phyloP scores from a whole-genome alignment of 2,888 invertebrate species.

The Rutpela maculata region DNA sequence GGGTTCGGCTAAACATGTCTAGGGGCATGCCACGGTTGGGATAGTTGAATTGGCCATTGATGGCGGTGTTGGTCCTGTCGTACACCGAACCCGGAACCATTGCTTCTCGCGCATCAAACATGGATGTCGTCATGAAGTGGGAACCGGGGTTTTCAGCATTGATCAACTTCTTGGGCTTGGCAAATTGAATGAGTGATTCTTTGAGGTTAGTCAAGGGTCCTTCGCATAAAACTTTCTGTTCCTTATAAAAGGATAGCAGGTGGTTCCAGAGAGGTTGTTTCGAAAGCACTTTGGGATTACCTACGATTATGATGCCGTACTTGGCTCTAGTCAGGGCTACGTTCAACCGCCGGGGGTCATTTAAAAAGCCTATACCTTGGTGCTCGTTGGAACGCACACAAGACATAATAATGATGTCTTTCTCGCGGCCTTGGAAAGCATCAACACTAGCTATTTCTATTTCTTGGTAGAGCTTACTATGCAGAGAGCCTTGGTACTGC shows the following conservation, averaged over 20 bases:
- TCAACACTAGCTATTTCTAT: constrained; percentile 99
- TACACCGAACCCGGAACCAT: constrained; percentile 95
- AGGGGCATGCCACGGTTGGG: constrained; percentile 71
- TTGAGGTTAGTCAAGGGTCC: constrained; percentile 98
- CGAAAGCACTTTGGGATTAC: constrained; percentile 97
- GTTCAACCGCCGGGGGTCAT: constrained; percentile 97
- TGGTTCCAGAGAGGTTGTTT: constrained; percentile 99
- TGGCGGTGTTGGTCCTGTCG: constrained; percentile 80
- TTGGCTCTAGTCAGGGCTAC: constrained; percentile 98
- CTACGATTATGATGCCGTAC: constrained; percentile 98
- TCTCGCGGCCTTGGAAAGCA: constrained; percentile 99
- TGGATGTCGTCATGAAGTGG: constrained; percentile 97
- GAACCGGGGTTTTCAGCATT: constrained; percentile 96
- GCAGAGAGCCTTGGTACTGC: constrained; percentile 98
- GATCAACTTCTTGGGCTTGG: constrained; percentile 96
- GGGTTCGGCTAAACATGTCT: constrained; percentile 82
- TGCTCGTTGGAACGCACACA: constrained; percentile 98
- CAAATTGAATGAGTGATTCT: constrained; percentile 96
- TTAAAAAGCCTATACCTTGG: constrained; percentile 97
- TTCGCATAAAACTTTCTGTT: constrained; percentile 96
- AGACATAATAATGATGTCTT: constrained; percentile 99
- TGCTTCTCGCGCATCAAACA: constrained; percentile 97
- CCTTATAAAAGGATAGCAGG: constrained; percentile 96
- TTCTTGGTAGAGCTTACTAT: constrained; percentile 97
- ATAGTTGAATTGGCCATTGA: constrained; percentile 62